Evolutionary conservation across 2,888 invertebrate species (phyloP), one percentile per base, ranked within the genome.

Genomic region (Limnephilus auricula): DNA sequence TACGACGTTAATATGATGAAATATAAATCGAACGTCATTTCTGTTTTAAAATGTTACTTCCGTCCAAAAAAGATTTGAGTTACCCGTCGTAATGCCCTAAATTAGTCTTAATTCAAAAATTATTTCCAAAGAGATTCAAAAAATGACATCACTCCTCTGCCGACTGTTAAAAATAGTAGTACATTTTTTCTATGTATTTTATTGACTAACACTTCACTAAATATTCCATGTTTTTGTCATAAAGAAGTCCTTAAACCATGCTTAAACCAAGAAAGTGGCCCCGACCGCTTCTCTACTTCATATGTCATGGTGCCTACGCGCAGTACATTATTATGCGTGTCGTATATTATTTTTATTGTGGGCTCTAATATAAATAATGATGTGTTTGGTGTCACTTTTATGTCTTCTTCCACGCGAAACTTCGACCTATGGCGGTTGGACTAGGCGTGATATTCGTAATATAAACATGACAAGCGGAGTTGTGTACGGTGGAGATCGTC

Each of bases 301-400:
- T 82, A 32, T 34, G 34, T 37, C 4, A 3, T 34, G 4, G 34
- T 34, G 65, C 5, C 25, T 25, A 65, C 65, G 65, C 65, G 65
- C 1, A 25, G 9, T 9, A 65, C 25, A 45, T 12, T 80, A 31
- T 15, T 32, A 82, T 9, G 31, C 15, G 34, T 32, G 82, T 82
- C 82, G 25, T 65, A 82, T 82, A 32, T 82, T 32, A 84, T 85
- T 85, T 85, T 85, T 85, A 85, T 25, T 85, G 40, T 85, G 45
- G 15, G 2, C 85, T 25, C 13, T 45, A 65, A 65, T n/a, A 65
- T 65, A 85, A 85, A 45, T 85, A 85, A 85, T 40, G 85, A 85
- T 85, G 40, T 40, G 85, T 40, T 85, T 40, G 45, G 13, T 25
- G 85, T 65, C n/a, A 85, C 85, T 85, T 40, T 40, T 40, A 40